Conservation (phyloP, 2,113 vertebrate genomes). For the Eira barbara region DNA sequence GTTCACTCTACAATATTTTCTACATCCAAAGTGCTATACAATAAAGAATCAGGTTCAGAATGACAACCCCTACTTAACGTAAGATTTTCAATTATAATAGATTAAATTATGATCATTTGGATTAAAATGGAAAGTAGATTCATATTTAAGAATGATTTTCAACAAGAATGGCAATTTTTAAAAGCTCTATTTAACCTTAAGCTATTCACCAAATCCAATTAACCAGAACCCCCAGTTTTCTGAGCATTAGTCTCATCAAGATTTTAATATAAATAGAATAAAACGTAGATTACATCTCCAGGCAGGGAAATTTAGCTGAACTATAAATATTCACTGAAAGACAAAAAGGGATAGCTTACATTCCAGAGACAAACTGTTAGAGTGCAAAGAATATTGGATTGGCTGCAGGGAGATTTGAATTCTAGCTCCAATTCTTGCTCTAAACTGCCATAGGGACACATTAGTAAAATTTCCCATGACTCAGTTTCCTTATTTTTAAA, state of each 20-base stretch:
- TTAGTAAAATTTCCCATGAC: constrained; percentile 6
- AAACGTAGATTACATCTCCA: constrained; percentile 41
- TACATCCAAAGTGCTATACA: background rate
- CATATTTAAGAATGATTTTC: constrained; percentile 43
- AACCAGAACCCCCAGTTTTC: constrained; percentile 16
- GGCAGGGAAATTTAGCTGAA: constrained; percentile 43
- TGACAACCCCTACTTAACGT: background rate
- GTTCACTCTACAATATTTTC: background rate
- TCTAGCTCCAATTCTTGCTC: background rate
- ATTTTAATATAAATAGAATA: constrained; percentile 63
- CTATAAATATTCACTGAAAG: constrained; percentile 37
- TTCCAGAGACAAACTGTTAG: background rate
- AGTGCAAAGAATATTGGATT: background rate
- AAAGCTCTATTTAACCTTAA: constrained; percentile 63
- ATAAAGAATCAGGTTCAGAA: constrained; percentile 13
- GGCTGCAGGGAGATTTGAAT: background rate
- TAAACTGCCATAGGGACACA: background rate
- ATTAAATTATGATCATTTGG: constrained; percentile 51
- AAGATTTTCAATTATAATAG: constrained; percentile 47
- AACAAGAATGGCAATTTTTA: constrained; percentile 36
- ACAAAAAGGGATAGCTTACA: background rate
- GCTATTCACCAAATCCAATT: constrained; percentile 52
- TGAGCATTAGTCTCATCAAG: constrained; percentile 35
- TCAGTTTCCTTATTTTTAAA: background rate
- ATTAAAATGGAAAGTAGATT: constrained; percentile 44